These are phyloP conservation scores for Malacoctenus gilli DNA, from an alignment of 2,797 vertebrate genomes.

Conservation along the genomic window DNA sequence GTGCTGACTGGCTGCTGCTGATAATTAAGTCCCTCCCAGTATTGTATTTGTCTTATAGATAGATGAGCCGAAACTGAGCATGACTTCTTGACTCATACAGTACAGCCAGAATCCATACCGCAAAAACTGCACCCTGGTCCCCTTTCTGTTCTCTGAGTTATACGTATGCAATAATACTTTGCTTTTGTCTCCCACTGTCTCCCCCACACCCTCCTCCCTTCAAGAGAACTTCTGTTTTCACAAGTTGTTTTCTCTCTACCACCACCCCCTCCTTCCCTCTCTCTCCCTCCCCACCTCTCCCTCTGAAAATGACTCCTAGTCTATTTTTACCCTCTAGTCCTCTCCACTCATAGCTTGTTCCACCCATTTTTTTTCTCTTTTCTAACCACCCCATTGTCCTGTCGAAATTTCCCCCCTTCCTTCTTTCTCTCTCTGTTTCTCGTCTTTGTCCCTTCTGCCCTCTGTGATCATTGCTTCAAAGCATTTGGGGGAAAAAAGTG, in stretches of 20 bases:
- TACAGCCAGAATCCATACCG: constrained; percentile 22
- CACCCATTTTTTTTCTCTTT: constrained; percentile 77
- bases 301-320: constrained; percentile 75
- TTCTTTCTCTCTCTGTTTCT: background rate
- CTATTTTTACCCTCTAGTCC: constrained; percentile 78
- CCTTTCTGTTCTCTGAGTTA: constrained; percentile 5
- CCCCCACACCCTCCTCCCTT: constrained; percentile 56
- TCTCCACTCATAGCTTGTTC: constrained; percentile 74
- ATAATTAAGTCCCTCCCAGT: constrained; percentile 60
- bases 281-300: constrained; percentile 54
- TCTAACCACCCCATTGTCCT: constrained; percentile 65
- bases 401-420: constrained; percentile 38
- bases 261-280: constrained; percentile 22
- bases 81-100: constrained; percentile 49
- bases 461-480: constrained; percentile 35
- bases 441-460: background rate
- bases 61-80: constrained; percentile 41
- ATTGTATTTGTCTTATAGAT: constrained; percentile 59
- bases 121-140: background rate
- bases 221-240: constrained; percentile 79
- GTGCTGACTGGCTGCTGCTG: constrained; percentile 54
- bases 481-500: constrained; percentile 44
- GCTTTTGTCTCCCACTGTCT: constrained; percentile 25
- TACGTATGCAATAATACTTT: constrained; percentile 11
- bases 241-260: constrained; percentile 78